phyloP scores from a whole-genome alignment of 2,888 invertebrate species.

The Eupithecia insigniata region DNA sequence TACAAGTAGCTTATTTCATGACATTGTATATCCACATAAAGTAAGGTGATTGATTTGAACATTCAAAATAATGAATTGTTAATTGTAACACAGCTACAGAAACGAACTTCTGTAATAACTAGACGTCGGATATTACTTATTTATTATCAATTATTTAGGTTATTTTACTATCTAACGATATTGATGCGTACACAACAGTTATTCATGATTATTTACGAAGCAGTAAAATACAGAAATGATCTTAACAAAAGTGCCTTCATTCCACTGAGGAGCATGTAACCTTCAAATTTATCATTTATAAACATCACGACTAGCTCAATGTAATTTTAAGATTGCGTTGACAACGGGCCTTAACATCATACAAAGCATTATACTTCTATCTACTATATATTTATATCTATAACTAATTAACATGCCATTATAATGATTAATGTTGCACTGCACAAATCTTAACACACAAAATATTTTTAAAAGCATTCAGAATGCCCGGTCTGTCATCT shows the following conservation, averaged over 20 bases:
- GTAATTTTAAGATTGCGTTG: slow-evolving; percentile 17
- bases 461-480: slow-evolving; percentile 1
- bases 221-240: background rate
- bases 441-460: background rate
- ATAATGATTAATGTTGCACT: background rate
- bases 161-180: background rate
- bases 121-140: background rate
- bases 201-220: background rate
- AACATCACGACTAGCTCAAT: background rate
- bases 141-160: background rate
- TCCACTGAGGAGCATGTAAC: background rate
- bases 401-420: slow-evolving; percentile 10
- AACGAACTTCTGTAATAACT: background rate
- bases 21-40: background rate
- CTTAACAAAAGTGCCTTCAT: background rate
- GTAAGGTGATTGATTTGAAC: background rate
- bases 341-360: slow-evolving; percentile 20
- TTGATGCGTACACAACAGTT: background rate
- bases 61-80: background rate
- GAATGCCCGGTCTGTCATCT: background rate
- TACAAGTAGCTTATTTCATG: background rate
- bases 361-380: no score
- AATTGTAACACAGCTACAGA: background rate
- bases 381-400: slow-evolving; percentile 13
- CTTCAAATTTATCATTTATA: background rate